These are phyloP conservation scores for Laothoe populi DNA, from an alignment of 2,888 invertebrate species.

Conservation along the genomic window DNA sequence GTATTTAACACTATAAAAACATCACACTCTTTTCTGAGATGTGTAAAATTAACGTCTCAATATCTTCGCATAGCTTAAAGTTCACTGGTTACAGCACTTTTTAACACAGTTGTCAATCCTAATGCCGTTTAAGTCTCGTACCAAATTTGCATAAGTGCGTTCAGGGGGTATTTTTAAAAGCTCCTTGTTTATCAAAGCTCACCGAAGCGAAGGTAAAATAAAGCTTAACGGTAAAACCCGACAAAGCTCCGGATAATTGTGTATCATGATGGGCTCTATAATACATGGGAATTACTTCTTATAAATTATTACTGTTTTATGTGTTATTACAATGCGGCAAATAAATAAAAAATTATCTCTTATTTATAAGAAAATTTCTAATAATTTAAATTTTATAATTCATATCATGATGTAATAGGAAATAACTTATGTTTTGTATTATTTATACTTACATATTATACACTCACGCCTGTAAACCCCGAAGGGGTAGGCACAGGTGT, in stretches of 20 bases:
- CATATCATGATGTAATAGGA: no score
- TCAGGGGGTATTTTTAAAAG: slow-evolving; percentile 47
- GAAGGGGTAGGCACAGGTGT: no score
- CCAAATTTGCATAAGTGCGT: slow-evolving; percentile 60
- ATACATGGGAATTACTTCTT: neutral
- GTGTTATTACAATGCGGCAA: no score
- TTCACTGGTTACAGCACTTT: slow-evolving; percentile 29
- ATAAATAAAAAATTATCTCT: no score
- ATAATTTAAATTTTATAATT: no score
- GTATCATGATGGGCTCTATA: neutral
- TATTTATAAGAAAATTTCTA: no score
- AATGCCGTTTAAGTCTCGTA: slow-evolving; percentile 52
- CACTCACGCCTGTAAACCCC: no score
- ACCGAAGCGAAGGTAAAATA: slow-evolving; percentile 36
- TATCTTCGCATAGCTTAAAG: slow-evolving; percentile 30
- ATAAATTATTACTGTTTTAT: neutral
- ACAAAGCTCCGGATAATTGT: slow-evolving; percentile 11
- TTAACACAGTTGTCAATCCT: slow-evolving; percentile 50
- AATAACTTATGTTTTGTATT: no score
- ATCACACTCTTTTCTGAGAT: no score
- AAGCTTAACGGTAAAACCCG: slow-evolving; percentile 10
- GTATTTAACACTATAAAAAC: no score
- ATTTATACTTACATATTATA: no score
- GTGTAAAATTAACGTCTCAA: neutral
- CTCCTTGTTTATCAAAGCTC: slow-evolving; percentile 40